Percentiles rank a stretch among this genome's conserved stretches.
phyloP scores from a whole-genome alignment of 2,113 vertebrate species.

The Baryphthengus martii region DNA sequence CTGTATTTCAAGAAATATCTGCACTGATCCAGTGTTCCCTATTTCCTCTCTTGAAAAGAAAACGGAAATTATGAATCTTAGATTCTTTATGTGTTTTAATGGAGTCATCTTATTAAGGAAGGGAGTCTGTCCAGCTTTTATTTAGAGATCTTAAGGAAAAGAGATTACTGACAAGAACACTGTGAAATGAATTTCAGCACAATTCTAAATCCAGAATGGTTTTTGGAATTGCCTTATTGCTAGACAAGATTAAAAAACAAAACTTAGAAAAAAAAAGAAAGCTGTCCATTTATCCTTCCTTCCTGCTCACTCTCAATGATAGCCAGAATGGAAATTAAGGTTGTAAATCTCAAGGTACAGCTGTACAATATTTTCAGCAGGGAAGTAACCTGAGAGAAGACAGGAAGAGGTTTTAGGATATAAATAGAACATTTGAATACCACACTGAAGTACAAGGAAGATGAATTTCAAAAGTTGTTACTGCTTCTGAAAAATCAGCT shows the following conservation, averaged over 20 bases:
- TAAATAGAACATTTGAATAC: not conserved
- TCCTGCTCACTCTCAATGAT: not conserved
- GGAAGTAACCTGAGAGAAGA: not conserved
- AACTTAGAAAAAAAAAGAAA: not conserved
- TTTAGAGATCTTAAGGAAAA: not conserved
- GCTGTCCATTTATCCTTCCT: not conserved
- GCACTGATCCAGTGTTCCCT: not conserved
- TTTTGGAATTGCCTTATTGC: not conserved
- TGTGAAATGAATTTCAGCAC: not conserved
- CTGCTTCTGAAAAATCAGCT: not conserved
- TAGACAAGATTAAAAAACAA: not conserved
- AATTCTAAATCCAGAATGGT: not conserved
- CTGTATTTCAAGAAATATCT: not conserved
- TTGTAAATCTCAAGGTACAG: slow-evolving; percentile 43
- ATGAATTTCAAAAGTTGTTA: not conserved
- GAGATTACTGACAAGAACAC: not conserved
- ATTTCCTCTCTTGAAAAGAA: not conserved
- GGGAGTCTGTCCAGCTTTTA: not conserved
- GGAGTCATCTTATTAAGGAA: not conserved
- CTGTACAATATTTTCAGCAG: not conserved
- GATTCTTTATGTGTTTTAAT: not conserved
- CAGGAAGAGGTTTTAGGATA: not conserved
- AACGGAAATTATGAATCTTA: not conserved
- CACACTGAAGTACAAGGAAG: not conserved
- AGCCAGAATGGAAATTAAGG: slow-evolving; percentile 35